phyloP scores from a whole-genome alignment of 2,113 vertebrate species.

The Larimichthys crocea region DNA sequence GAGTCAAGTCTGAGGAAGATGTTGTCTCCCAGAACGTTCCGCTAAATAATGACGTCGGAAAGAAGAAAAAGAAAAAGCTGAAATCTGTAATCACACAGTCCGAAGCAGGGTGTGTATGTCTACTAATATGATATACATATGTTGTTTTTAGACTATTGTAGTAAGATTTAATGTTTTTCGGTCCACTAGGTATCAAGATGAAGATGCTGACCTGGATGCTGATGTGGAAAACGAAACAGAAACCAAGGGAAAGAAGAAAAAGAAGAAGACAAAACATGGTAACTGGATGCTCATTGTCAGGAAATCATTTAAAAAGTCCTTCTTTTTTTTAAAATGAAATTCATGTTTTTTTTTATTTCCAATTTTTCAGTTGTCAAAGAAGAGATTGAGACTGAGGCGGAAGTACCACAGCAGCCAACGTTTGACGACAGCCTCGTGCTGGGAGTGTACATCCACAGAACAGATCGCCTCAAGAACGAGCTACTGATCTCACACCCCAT shows the following conservation, averaged over 20 bases:
- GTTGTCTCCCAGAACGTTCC: slow-evolving; percentile 69
- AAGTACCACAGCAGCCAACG: slow-evolving; percentile 69
- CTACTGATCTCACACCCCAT: slow-evolving; percentile 91
- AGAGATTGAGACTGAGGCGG: slow-evolving; percentile 74
- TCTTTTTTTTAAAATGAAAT: background rate
- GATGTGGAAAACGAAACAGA: slow-evolving; percentile 74
- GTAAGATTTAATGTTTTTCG: background rate
- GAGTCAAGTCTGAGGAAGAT: slow-evolving; percentile 81
- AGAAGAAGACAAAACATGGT: slow-evolving; percentile 87
- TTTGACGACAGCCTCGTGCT: slow-evolving; percentile 90
- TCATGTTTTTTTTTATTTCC: background rate
- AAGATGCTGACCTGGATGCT: slow-evolving; percentile 55
- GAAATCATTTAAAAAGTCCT: background rate
- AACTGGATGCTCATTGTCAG: background rate
- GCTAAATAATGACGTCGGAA: slow-evolving; percentile 85
- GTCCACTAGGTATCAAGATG: slow-evolving; percentile 56
- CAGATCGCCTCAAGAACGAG: slow-evolving; percentile 91
- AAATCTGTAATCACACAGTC: slow-evolving; percentile 80
- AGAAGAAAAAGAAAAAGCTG: slow-evolving; percentile 91
- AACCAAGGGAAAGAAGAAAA: slow-evolving; percentile 88
- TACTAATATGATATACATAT: background rate
- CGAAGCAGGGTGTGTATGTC: slow-evolving; percentile 85
- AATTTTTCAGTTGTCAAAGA: slow-evolving; percentile 77
- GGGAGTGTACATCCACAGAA: slow-evolving; percentile 91
- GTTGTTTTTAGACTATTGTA: slow-evolving; percentile 44